Base-by-base conservation (phyloP, 2,888 invertebrate genomes). In the Oligia strigilis region DNA sequence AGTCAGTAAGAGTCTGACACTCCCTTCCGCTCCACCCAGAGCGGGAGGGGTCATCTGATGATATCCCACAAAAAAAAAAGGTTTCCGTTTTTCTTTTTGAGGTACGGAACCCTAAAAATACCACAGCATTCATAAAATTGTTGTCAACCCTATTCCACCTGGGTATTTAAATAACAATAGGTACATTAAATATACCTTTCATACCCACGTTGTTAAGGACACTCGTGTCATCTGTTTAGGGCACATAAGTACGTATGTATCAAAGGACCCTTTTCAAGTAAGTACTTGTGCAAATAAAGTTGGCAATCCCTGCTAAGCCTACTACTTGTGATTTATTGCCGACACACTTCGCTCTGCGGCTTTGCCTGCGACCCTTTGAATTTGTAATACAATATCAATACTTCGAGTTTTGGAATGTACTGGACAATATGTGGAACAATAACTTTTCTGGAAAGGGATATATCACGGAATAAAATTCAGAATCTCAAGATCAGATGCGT, bases 281-380 rank as follows among this genome's bases (percentile, higher is more conserved):
- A 49, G 73, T 83, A 60, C 83, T 74, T 79, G 9, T 4, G 29
- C 73, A 72, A 80, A 84, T 83, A 86, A 86, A 76, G 83, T 79
- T 76, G 75, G 36, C 76, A 65, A 87, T 74, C 76, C 79, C 87
- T 43, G 36, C 13, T 72, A 79, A 83, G 73, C 70, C 36, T 43
- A 55, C 60, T 62, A 52, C 55, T 72, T n/a, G 13, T 75, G 79
- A 85, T 83, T 86, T 87, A 85, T 83, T 86, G 58, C 64, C 36
- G 0, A 55, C n/a, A 70, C 49, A 17, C 55, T 70, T 66, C 8
- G 8, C 4, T 13, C 29, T 49, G 62, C 29, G 58, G 72, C n/a
- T 75, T 29, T 66, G 23, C n/a, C 40, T 64, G 19, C 5, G 52
- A 67, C 36, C 62, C 74, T 84, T 60, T 74, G 46, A 58, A 43